Base-by-base conservation (phyloP, 2,888 invertebrate genomes). In the Miltochrista miniata region DNA sequence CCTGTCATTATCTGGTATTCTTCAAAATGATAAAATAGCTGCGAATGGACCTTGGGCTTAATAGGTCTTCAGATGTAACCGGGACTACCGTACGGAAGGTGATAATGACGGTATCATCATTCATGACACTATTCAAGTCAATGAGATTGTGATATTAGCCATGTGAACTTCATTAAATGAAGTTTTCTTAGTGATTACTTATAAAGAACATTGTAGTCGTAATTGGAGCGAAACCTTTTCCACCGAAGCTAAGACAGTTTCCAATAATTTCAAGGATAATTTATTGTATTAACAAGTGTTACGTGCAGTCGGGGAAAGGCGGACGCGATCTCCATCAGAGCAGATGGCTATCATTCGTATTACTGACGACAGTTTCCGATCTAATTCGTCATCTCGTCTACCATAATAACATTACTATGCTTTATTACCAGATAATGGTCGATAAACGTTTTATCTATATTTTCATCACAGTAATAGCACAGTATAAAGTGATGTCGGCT, bases 201-300 rank as follows among this genome's bases (percentile, higher is more conserved):
- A 33, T 7, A 8, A 31, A n/a, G 7, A 15, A 31, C n/a, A 9
- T 43, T 43, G n/a, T 34, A n/a, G 24, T 39, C 34, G 35, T 29
- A 44, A 40, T 29, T 18, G 43, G 10, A 44, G 48, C 42, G 58
- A 49, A 56, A 67, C 49, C 33, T 43, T 46, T 50, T 62, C 54
- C 51, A 43, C 56, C 56, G 38, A 47, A 37, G 37, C 15, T 14
- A 41, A 38, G 40, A 44, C 15, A 51, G 49, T 62, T 64, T 60
- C 54, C 58, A 62, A 67, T 67, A 51, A 67, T 69, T 67, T 69
- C 70, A 67, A 58, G 67, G 63, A 62, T 63, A 69, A 67, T 67
- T 67, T 69, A 62, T 60, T 66, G 31, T 41, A 36, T 51, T 55
- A 60, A 62, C 51, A 37, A 60, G 41, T 31, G 48, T 48, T 48